Conservation (phyloP, 1,140 invertebrate species). For the Phymorhynchus buccinoides region DNA sequence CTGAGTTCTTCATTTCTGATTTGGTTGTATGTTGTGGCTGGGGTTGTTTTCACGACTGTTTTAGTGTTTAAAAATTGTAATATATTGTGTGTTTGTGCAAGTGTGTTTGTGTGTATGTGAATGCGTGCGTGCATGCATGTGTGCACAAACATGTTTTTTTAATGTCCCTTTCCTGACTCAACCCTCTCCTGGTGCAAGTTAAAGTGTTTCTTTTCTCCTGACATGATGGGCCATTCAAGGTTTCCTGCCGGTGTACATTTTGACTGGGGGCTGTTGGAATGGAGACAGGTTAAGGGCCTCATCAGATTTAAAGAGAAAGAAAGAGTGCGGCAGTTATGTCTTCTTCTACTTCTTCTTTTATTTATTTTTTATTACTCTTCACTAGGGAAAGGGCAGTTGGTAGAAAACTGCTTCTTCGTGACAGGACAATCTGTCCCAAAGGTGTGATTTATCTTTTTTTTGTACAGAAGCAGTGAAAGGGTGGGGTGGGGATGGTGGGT, state of each 20-base stretch:
- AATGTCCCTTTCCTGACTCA: neutral
- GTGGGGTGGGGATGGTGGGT: too few species aligned
- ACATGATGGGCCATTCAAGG: neutral
- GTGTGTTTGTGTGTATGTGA: neutral
- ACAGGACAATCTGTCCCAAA: neutral
- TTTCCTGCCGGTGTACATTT: neutral
- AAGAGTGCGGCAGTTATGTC: neutral
- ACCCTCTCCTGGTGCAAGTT: neutral
- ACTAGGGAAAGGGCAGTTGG: too few species aligned
- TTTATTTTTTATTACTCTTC: too few species aligned
- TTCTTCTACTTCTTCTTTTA: too few species aligned
- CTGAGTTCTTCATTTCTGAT: too few species aligned
- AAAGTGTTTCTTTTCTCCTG: neutral
- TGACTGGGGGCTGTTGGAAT: neutral
- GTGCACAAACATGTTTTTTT: neutral
- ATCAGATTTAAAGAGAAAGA: neutral
- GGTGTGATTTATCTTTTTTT: too few species aligned
- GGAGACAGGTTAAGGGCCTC: neutral
- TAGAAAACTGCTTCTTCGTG: too few species aligned
- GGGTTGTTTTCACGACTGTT: too few species aligned
- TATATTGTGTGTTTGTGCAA: neutral
- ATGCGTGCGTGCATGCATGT: neutral
- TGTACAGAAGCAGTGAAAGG: too few species aligned
- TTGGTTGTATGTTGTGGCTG: too few species aligned
- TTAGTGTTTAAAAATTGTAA: too few species aligned